Conservation (phyloP, 2,797 vertebrate species). For the Microtus obscurus region DNA sequence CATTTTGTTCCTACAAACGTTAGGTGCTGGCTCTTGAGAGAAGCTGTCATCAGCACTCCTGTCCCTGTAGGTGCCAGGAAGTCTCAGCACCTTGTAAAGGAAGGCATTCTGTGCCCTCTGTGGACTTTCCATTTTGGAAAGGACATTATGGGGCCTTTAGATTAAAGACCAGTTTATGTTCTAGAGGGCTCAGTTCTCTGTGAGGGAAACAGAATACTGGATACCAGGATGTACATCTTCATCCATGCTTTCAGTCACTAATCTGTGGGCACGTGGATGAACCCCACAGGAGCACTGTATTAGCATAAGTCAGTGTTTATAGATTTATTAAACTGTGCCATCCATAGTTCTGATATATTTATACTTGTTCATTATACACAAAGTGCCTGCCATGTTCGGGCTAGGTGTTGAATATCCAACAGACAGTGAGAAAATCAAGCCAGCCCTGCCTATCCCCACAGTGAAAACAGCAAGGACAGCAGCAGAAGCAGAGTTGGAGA, state of each 20-base stretch:
- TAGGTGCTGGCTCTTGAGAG: slow-evolving; percentile 53
- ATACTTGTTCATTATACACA: background rate
- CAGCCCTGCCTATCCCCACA: background rate
- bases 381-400: background rate
- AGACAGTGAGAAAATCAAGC: background rate
- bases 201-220: background rate
- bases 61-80: background rate
- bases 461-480: background rate
- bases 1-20: slow-evolving; percentile 68
- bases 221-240: background rate
- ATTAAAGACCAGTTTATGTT: background rate
- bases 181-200: background rate
- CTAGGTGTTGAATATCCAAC: background rate
- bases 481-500: background rate
- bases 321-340: background rate
- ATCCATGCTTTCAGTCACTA: background rate
- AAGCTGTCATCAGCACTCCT: slow-evolving; percentile 58
- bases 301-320: background rate
- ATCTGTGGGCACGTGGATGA: background rate
- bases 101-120: background rate
- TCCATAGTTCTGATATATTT: background rate
- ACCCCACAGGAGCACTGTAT: background rate
- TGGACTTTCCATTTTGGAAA: background rate
- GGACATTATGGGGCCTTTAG: background rate
- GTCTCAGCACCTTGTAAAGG: background rate